Conservation (phyloP, 2,888 invertebrate species). For the Eristalinus sepulchralis region DNA sequence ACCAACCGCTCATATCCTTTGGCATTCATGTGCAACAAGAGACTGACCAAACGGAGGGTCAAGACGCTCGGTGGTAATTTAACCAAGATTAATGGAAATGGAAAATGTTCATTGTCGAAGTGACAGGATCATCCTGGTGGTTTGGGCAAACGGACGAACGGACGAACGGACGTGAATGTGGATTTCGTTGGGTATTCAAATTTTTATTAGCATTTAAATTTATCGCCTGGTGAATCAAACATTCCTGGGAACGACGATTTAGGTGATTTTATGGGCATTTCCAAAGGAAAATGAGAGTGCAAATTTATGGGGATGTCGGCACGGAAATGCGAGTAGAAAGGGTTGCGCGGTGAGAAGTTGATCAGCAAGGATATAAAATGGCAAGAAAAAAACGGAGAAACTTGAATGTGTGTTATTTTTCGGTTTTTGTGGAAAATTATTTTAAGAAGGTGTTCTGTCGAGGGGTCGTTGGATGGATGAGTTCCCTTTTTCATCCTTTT, state of each 20-base stretch:
- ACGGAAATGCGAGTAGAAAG: not conserved
- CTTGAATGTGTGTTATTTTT: not conserved
- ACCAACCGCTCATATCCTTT: conserved; percentile 33
- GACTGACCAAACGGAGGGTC: conserved; percentile 43
- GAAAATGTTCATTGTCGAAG: conserved; percentile 58
- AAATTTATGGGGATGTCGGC: conserved; percentile 31
- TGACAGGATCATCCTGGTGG: conserved; percentile 20
- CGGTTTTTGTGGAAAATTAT: not conserved
- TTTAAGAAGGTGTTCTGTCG: not conserved
- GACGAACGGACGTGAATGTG: conserved; percentile 2
- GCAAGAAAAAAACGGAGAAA: too few species aligned
- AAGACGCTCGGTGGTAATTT: conserved; percentile 60
- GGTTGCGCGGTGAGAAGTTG: conserved; percentile 27
- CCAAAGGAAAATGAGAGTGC: conserved; percentile 41
- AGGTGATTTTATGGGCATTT: conserved; percentile 57
- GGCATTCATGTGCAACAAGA: conserved; percentile 30
- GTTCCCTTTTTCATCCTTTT: not conserved
- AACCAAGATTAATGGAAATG: conserved; percentile 58
- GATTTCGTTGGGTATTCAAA: conserved; percentile 59
- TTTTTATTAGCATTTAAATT: conserved; percentile 64
- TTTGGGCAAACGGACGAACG: conserved; percentile 9
- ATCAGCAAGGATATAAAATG: conserved; percentile 50
- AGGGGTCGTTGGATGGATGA: not conserved
- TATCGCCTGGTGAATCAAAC: conserved; percentile 43
- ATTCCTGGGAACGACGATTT: conserved; percentile 61